A percentile compares a stretch with the other conserved stretches of the same genome.
Conservation (phyloP, 2,113 vertebrate species). For the Garra rufa region DNA sequence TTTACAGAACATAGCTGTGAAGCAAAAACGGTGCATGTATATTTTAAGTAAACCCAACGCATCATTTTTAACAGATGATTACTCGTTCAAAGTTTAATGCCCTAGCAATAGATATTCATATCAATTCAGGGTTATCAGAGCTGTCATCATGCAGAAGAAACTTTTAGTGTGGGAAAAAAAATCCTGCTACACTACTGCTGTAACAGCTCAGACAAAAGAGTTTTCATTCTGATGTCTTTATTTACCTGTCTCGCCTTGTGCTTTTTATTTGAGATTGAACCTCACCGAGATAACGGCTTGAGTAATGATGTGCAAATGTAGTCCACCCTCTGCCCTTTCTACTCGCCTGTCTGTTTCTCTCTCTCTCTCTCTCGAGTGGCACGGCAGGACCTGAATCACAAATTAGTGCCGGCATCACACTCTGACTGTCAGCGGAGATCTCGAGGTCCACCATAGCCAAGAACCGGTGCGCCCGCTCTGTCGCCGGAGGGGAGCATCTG, state of each 20-base stretch:
- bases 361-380: background rate
- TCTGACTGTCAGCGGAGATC: conserved; percentile 33
- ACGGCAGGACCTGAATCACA: conserved; percentile 13
- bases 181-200: background rate
- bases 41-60: background rate
- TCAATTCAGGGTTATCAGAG: background rate
- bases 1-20: no score
- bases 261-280: conserved; percentile 16
- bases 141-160: background rate
- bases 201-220: background rate
- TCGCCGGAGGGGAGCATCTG: conserved; percentile 38
- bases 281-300: background rate
- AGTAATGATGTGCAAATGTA: conserved; percentile 12
- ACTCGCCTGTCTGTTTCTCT: background rate
- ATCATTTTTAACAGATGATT: background rate
- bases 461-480: background rate
- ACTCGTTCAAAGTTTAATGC: background rate
- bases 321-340: conserved; percentile 17
- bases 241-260: background rate
- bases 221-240: conserved; percentile 10
- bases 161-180: background rate
- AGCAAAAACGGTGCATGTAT: background rate
- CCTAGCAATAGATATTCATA: background rate
- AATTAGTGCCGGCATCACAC: background rate
- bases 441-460: background rate